A percentile compares a stretch with the other conserved stretches of the same genome.
phyloP scores from a whole-genome alignment of 2,113 vertebrate species.

The Silurus asotus region DNA sequence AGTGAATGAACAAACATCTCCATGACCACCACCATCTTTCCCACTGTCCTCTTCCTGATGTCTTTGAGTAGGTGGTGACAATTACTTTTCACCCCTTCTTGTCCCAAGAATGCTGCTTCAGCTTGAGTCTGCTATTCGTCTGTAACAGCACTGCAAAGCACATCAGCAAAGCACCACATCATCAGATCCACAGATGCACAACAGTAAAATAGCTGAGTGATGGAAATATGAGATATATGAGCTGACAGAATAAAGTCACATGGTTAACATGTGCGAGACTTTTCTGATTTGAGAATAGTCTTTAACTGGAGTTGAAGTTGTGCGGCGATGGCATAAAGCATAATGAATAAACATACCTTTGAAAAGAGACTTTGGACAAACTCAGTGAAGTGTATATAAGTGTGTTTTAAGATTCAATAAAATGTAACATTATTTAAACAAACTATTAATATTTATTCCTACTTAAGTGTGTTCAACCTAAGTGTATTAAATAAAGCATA shows the following conservation, averaged over 20 bases:
- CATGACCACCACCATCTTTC: not conserved
- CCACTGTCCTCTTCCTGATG: not conserved
- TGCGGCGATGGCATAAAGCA: not conserved
- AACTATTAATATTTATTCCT: too few relatives aligned
- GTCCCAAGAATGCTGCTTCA: slow-evolving; percentile 13
- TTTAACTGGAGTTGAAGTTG: not conserved
- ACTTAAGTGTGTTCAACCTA: not conserved
- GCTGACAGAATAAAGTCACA: not conserved
- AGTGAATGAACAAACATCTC: not conserved
- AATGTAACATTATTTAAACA: too few relatives aligned
- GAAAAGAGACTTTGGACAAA: not conserved
- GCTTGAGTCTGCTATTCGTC: not conserved
- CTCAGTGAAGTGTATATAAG: not conserved
- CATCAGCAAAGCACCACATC: slow-evolving; percentile 11
- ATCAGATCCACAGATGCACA: not conserved
- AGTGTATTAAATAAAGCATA: not conserved
- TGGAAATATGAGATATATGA: not conserved
- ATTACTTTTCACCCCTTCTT: not conserved
- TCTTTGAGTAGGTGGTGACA: not conserved
- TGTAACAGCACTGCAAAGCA: slow-evolving; percentile 5
- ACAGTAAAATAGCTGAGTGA: not conserved
- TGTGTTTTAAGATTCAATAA: not conserved
- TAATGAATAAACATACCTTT: not conserved
- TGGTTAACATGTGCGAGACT: not conserved
- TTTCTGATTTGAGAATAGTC: not conserved